These are phyloP conservation scores for Drosophila arawakana DNA, from an alignment of 1,140 invertebrate genomes.

Conservation along the genomic window DNA sequence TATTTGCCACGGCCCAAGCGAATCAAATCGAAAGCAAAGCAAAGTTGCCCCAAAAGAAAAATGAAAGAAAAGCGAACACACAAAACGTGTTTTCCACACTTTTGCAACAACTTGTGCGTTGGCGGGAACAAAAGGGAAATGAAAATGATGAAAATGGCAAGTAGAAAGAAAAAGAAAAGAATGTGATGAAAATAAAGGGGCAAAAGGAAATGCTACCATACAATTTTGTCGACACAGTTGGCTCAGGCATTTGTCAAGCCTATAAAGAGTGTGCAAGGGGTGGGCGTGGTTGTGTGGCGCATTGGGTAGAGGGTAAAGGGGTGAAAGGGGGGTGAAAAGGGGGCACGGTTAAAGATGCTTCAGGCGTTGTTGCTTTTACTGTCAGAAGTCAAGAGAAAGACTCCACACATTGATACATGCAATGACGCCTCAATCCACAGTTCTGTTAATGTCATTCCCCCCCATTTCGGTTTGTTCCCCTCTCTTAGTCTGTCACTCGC, in stretches of 20 bases:
- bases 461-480: conserved; percentile 13
- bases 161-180: neutral
- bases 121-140: conserved; percentile 4
- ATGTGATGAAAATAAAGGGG: conserved; percentile 22
- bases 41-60: conserved; percentile 33
- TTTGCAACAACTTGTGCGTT: conserved; percentile 18
- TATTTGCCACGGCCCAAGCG: conserved; percentile 20
- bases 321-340: neutral
- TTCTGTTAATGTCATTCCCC: conserved; percentile 25
- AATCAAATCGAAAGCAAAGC: conserved; percentile 54
- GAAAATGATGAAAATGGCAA: conserved; percentile 1
- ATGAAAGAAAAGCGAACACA: conserved; percentile 25
- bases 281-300: neutral
- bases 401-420: conserved; percentile 48
- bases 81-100: conserved; percentile 45
- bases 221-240: conserved; percentile 46
- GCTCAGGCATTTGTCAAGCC: conserved; percentile 68
- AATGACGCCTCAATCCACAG: conserved; percentile 27
- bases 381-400: conserved; percentile 49
- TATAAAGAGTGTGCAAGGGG: neutral
- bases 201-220: conserved; percentile 48
- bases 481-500: conserved; percentile 37
- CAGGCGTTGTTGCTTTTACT: conserved; percentile 15
- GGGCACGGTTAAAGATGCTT: neutral
- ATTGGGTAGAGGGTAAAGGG: neutral